Percentiles rank a stretch among this genome's conserved stretches.
These are phyloP conservation scores for Stenichneumon culpator DNA, from an alignment of 2,888 invertebrate genomes.

Conservation along the genomic window DNA sequence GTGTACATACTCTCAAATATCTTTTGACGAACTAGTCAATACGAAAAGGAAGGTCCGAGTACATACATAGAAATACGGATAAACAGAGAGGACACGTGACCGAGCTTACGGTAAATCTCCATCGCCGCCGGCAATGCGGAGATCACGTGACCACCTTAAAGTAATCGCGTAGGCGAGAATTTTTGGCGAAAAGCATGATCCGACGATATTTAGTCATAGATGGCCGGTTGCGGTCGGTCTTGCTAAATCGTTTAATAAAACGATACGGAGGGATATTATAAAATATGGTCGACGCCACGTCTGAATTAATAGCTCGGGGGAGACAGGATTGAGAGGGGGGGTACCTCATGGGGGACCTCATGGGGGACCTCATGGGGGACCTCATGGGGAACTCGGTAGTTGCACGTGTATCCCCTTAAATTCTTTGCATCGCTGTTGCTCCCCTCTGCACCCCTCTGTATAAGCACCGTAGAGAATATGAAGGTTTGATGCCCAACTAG, in stretches of 20 bases:
- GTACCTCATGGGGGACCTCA: conserved; percentile 68
- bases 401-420: conserved; percentile 83
- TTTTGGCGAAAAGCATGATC: not conserved
- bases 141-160: conserved; percentile 57
- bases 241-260: conserved; percentile 69
- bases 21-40: conserved; percentile 63
- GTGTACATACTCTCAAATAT: conserved; percentile 63
- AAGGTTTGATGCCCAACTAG: conserved; percentile 84
- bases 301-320: conserved; percentile 71
- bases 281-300: conserved; percentile 81
- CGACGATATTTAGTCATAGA: conserved; percentile 8
- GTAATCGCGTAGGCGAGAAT: not conserved
- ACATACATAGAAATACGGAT: conserved; percentile 61
- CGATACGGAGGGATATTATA: conserved; percentile 72
- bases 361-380: conserved; percentile 67
- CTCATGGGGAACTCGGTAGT: conserved; percentile 62
- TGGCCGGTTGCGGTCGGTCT: conserved; percentile 58
- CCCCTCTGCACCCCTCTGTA: conserved; percentile 70
- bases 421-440: conserved; percentile 82
- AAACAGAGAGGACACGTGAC: conserved; percentile 67
- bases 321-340: conserved; percentile 54
- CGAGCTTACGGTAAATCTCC: conserved; percentile 55
- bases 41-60: conserved; percentile 56
- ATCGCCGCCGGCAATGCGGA: conserved; percentile 52
- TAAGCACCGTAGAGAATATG: conserved; percentile 79